Base-by-base conservation (phyloP, 2,113 vertebrate genomes). In the Podarcis muralis region DNA sequence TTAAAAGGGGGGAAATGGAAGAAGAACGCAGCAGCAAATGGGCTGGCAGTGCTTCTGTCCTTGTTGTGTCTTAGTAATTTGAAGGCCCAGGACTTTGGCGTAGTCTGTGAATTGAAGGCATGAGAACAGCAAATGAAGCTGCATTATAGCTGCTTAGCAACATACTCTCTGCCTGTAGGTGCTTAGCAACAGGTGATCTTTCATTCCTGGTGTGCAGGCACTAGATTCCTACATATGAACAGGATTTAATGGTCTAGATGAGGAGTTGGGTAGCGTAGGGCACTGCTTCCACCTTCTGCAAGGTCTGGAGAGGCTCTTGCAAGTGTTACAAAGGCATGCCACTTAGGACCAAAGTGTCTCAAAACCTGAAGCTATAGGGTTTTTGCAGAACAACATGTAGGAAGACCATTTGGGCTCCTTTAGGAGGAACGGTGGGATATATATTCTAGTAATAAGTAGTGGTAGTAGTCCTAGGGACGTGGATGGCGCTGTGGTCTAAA, bases 161-260 rank as follows among this genome's bases (percentile, higher is more conserved):
- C 87, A 40, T 68, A 83, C 76, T 78, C 27, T 86, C 37, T 86
- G 32, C 35, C 40, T 66, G 72, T 78, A 84, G 74, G 43, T 69
- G 87, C 87, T 84, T 88, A 88, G 87, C 81, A 88, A 88, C 87
- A 88, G 81, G 87, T 83, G 78, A 69, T 88, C 81, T 78, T 88
- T 83, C 72, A 37, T 84, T 88, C 81, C 65, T 88, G 37, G 43
- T 25, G 12, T 88, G 48, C 59, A 40, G 62, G 74, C 30, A 37
- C 69, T 37, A 77, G 74, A 83, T 88, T 88, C 87, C 74, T 74
- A 27, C 23, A n/a, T 82, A 40, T 35, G 74, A 40, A 74, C 12
- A n/a, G 25, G 32, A 65, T 40, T 62, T 74, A 74, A 72, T 74
- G 16, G 53, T 27, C 35, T 32, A 74, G 78, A 43, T 53, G 72